These are phyloP conservation scores for Furcifer pardalis DNA, from an alignment of 2,797 vertebrate genomes.

Conservation along the genomic window DNA sequence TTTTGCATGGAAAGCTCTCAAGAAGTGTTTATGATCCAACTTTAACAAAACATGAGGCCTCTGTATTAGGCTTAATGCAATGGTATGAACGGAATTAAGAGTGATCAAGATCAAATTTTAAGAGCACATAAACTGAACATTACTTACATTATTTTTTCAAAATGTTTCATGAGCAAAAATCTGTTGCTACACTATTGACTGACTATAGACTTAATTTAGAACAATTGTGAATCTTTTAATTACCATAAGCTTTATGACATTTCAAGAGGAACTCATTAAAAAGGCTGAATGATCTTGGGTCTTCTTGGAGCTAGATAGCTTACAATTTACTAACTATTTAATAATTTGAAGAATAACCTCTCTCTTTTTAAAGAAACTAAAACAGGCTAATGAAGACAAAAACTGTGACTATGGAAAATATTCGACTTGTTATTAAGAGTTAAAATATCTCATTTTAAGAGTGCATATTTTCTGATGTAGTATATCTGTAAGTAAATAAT, in stretches of 20 bases:
- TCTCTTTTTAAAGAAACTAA: not conserved
- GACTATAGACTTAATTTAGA: slow-evolving; percentile 44
- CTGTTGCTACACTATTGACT: slow-evolving; percentile 1
- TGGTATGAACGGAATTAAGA: slow-evolving; percentile 57
- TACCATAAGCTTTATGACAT: slow-evolving; percentile 58
- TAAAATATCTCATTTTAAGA: not conserved
- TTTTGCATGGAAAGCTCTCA: slow-evolving; percentile 43
- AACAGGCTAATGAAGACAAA: not conserved
- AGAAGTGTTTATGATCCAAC: slow-evolving; percentile 49
- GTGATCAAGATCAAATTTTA: slow-evolving; percentile 52
- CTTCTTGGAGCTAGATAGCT: slow-evolving; percentile 24
- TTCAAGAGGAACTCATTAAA: slow-evolving; percentile 49
- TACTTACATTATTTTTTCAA: slow-evolving; percentile 55
- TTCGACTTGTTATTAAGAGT: not conserved
- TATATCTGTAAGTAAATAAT: not conserved
- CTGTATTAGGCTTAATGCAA: slow-evolving; percentile 52
- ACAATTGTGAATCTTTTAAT: slow-evolving; percentile 39
- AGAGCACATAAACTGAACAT: slow-evolving; percentile 44
- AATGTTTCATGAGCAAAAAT: slow-evolving; percentile 47
- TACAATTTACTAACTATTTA: slow-evolving; percentile 15
- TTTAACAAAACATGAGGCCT: slow-evolving; percentile 37
- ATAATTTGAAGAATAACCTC: slow-evolving; percentile 40
- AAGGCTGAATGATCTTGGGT: slow-evolving; percentile 21
- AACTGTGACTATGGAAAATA: not conserved
- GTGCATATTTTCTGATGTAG: not conserved